phyloP scores from a whole-genome alignment of 2,797 vertebrate genomes.

The Enteromius trimaculatus region DNA sequence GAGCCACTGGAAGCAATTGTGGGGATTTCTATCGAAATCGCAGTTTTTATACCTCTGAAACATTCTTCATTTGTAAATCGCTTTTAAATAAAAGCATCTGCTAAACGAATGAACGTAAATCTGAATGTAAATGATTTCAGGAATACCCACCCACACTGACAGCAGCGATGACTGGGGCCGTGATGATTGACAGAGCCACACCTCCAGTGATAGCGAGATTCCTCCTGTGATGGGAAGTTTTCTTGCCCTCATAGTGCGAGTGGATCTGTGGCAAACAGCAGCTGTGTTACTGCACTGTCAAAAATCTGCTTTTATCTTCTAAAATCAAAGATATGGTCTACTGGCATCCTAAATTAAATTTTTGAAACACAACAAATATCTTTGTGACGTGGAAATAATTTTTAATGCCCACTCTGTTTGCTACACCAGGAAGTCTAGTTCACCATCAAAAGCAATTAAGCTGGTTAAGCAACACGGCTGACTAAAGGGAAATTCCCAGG shows the following conservation, averaged over 20 bases:
- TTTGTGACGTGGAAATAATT: neutral
- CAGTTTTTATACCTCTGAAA: neutral
- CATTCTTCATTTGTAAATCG: neutral
- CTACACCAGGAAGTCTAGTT: neutral
- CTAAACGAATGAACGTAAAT: neutral
- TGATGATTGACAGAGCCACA: conserved; percentile 94
- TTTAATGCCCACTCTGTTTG: neutral
- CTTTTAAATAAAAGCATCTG: conserved; percentile 13
- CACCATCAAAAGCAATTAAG: conserved; percentile 12
- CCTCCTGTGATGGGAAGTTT: conserved; percentile 91
- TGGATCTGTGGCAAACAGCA: conserved; percentile 84
- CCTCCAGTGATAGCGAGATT: conserved; percentile 98
- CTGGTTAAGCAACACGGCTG: neutral
- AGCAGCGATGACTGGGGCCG: conserved; percentile 96
- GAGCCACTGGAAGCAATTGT: neutral
- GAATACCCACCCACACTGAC: conserved; percentile 93
- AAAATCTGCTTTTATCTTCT: conserved; percentile 8
- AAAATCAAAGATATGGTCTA: neutral
- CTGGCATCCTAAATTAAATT: neutral
- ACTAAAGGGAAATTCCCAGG: conserved; percentile 30
- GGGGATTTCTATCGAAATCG: neutral
- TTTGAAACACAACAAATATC: neutral
- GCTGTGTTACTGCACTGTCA: neutral
- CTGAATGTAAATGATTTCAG: neutral
- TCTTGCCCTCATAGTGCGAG: conserved; percentile 95